Percentiles rank a stretch among this genome's conserved stretches.
These are phyloP conservation scores for Tauraco hartlaubi DNA, from an alignment of 2,797 vertebrate species.

Conservation along the genomic window DNA sequence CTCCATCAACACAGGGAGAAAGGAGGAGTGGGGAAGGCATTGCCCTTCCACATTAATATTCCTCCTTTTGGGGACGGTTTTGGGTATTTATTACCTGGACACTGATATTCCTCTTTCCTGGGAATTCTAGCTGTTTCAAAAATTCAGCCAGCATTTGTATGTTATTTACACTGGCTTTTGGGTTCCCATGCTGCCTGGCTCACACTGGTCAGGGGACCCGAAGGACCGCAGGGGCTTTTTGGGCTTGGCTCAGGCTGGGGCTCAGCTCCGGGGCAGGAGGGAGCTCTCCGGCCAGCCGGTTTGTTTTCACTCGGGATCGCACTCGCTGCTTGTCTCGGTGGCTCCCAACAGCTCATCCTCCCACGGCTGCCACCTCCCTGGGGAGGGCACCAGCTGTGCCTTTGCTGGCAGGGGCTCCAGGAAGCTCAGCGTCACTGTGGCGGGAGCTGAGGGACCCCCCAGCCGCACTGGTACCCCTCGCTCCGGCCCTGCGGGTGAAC, in stretches of 20 bases:
- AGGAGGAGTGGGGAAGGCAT: background rate
- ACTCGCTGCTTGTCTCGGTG: background rate
- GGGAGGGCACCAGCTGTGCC: background rate
- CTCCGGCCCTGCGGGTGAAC: background rate
- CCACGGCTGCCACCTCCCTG: background rate
- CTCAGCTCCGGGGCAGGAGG: background rate
- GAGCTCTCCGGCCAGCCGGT: background rate
- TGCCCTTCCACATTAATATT: background rate
- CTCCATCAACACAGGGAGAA: background rate
- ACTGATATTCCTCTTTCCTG: background rate
- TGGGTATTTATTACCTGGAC: background rate
- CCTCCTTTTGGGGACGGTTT: background rate
- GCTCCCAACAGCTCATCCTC: background rate
- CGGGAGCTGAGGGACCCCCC: background rate
- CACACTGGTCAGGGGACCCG: background rate
- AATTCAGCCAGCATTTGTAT: background rate
- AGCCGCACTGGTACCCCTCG: background rate
- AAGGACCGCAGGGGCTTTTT: slow-evolving; percentile 40
- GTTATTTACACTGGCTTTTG: background rate
- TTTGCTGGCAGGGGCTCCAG: rapidly evolving
- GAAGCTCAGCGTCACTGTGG: background rate
- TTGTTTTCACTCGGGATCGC: background rate
- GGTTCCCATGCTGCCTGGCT: background rate
- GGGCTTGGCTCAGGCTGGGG: background rate
- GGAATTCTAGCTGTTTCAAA: background rate